Evolutionary conservation across 1,140 invertebrate species (phyloP).

Genomic region (Heliconius hermathena): DNA sequence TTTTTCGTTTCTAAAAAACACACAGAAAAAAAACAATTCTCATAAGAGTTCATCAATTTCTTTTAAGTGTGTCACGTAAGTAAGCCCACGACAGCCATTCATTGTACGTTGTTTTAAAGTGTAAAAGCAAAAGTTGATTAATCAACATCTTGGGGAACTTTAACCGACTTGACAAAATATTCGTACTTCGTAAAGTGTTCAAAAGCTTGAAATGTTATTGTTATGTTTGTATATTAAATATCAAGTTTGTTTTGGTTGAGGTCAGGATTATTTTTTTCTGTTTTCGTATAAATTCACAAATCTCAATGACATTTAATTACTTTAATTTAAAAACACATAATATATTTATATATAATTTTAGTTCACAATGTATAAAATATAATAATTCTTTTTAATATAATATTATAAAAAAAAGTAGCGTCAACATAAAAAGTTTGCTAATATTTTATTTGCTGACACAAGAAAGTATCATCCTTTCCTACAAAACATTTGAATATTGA

Average conservation of each 20-base stretch:
- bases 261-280: not conserved
- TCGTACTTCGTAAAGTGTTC: not conserved
- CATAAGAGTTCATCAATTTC: constrained; percentile 2
- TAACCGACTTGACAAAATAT: not conserved
- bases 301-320: too few relatives aligned
- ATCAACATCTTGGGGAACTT: constrained; percentile 4
- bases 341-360: not conserved
- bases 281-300: not conserved
- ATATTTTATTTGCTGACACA: not conserved
- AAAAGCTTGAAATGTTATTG: not conserved
- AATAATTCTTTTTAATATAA: not conserved
- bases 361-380: not conserved
- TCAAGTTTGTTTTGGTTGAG: not conserved
- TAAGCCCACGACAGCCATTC: not conserved
- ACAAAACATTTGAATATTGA: constrained; percentile 12
- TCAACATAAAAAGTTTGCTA: not conserved
- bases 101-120: constrained; percentile 6
- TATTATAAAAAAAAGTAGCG: not conserved
- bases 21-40: constrained; percentile 1
- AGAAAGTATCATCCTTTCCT: not conserved
- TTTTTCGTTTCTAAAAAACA: not conserved
- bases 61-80: constrained; percentile 4
- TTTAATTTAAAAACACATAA: too few relatives aligned
- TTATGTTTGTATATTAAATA: not conserved
- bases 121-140: constrained; percentile 6